These are phyloP conservation scores for Rhinolophus ferrumequinum DNA, from an alignment of 2,113 vertebrate species.

Conservation along the genomic window DNA sequence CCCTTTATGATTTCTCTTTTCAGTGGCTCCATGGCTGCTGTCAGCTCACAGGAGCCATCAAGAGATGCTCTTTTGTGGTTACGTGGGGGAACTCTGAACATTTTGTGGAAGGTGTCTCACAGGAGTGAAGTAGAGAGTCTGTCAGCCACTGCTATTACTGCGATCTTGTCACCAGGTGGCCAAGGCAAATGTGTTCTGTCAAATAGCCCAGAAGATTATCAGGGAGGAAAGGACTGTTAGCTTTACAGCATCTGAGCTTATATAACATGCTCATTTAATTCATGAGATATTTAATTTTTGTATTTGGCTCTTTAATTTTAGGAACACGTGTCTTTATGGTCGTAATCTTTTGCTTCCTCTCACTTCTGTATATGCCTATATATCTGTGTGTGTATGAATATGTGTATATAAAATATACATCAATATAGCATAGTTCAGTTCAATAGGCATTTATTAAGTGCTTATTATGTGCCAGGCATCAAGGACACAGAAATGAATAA, in stretches of 20 bases:
- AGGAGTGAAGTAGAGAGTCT: background rate
- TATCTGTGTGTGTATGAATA: background rate
- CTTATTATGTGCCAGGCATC: background rate
- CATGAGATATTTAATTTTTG: constrained; percentile 29
- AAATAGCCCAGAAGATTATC: constrained; percentile 16
- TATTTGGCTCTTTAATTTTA: constrained; percentile 21
- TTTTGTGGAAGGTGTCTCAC: background rate
- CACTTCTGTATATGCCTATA: background rate
- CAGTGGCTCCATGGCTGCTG: background rate
- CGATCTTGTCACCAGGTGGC: constrained; percentile 19
- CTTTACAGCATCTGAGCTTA: background rate
- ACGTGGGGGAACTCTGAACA: background rate
- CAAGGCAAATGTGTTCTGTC: constrained; percentile 9
- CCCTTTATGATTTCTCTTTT: constrained; percentile 47
- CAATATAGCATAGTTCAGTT: background rate
- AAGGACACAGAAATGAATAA: background rate
- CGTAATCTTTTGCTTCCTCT: background rate
- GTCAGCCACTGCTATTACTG: background rate
- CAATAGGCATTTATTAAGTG: background rate
- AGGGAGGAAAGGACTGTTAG: background rate
- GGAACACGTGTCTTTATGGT: background rate
- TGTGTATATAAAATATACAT: background rate
- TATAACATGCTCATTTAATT: constrained; percentile 14
- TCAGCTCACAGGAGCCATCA: constrained; percentile 39
- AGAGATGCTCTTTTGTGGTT: constrained; percentile 67